Conservation (phyloP, 2,888 invertebrate species). For the Mechanitis messenoides region DNA sequence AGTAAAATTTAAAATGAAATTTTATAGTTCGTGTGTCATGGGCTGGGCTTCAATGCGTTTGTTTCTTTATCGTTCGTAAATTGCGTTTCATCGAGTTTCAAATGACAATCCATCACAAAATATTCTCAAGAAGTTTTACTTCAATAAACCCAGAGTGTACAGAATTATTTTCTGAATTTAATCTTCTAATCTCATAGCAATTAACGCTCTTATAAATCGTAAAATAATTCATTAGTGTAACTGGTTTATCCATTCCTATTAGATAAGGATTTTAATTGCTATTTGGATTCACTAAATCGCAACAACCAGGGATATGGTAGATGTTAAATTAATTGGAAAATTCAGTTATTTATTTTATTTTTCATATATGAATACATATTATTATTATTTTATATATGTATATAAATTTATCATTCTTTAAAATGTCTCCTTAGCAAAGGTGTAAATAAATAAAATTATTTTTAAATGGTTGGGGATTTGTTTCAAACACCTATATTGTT, state of each 20-base stretch:
- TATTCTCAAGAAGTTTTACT: too few relatives aligned
- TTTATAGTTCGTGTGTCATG: too few relatives aligned
- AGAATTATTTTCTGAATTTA: constrained; percentile 9
- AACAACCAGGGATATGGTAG: not conserved
- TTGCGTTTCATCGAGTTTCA: too few relatives aligned
- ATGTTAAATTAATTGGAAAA: constrained; percentile 4
- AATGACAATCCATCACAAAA: not conserved
- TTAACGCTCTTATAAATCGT: constrained; percentile 40
- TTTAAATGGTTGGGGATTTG: too few relatives aligned
- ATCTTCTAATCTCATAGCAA: constrained; percentile 36
- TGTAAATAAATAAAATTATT: too few relatives aligned
- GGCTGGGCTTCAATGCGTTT: too few relatives aligned
- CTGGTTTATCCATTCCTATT: constrained; percentile 28
- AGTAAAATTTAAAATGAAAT: too few relatives aligned
- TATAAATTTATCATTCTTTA: too few relatives aligned
- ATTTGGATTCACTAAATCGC: constrained; percentile 21
- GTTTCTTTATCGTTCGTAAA: too few relatives aligned
- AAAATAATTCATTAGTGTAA: constrained; percentile 37
- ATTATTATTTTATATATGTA: not conserved
- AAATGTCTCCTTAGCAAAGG: too few relatives aligned
- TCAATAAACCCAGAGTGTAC: too few relatives aligned
- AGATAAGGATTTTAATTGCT: constrained; percentile 26
- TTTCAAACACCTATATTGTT: too few relatives aligned
- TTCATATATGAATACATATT: not conserved
- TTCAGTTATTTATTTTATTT: not conserved